Conservation (phyloP, 2,113 vertebrate genomes). For the Pogona vitticeps region DNA sequence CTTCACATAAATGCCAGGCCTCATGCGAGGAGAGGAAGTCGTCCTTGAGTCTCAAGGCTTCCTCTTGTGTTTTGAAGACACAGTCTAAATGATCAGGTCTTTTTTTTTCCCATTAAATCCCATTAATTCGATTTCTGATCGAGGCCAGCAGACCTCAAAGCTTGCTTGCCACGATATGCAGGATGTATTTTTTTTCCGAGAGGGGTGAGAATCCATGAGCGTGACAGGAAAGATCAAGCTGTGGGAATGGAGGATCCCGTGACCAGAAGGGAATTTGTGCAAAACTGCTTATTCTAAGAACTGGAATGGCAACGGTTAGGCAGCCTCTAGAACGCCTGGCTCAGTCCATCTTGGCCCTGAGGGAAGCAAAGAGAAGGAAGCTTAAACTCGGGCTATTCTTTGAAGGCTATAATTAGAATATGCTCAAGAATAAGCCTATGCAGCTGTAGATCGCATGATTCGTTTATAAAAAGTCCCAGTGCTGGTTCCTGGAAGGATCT, state of each 20-base stretch:
- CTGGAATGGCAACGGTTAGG: background rate
- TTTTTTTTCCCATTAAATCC: too few species aligned
- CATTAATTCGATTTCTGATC: background rate
- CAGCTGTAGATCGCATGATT: too few species aligned
- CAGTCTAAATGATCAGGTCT: background rate
- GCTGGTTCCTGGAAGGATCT: too few species aligned
- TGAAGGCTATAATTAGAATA: background rate
- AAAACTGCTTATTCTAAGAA: background rate
- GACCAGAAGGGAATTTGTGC: background rate
- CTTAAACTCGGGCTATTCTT: background rate
- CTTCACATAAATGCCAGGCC: background rate
- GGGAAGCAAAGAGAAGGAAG: background rate
- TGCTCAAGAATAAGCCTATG: too few species aligned
- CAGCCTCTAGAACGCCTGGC: conserved; percentile 9
- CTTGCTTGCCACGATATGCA: background rate
- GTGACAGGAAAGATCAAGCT: background rate
- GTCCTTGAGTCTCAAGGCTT: background rate
- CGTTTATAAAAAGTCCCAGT: too few species aligned
- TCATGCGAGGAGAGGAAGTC: background rate
- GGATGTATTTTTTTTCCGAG: background rate
- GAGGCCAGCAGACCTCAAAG: background rate
- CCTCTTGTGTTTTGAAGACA: too few species aligned
- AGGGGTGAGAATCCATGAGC: too few species aligned
- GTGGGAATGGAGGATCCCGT: background rate
- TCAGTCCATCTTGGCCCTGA: background rate